Evolutionary conservation across 2,888 invertebrate species (phyloP).

Genomic region (Megaustenia siamemsis): DNA sequence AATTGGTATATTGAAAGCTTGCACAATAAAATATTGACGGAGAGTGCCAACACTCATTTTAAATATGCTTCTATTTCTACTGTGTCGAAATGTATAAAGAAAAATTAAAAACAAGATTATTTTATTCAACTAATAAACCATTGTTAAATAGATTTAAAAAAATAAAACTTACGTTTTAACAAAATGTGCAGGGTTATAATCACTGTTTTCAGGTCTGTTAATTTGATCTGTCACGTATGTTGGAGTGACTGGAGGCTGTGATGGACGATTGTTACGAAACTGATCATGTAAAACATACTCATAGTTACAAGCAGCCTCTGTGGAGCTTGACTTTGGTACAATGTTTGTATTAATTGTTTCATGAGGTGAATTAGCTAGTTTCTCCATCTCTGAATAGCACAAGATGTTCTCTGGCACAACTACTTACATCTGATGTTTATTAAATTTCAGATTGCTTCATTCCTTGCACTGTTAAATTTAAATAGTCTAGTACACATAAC

Average conservation of each 20-base stretch:
- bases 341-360: neutral
- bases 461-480: no score
- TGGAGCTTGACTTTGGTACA: neutral
- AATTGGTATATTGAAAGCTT: no score
- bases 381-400: slow-evolving; percentile 14
- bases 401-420: no score
- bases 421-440: no score
- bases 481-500: no score
- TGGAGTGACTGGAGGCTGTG: neutral
- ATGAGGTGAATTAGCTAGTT: neutral
- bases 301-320: neutral
- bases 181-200: neutral
- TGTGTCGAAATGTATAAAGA: no score
- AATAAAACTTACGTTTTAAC: slow-evolving; percentile 37
- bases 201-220: neutral
- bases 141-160: neutral
- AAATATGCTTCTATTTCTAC: no score
- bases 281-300: slow-evolving; percentile 28
- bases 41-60: no score
- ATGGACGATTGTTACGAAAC: slow-evolving; percentile 43
- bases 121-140: no score
- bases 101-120: no score
- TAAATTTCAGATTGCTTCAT: no score
- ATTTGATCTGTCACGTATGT: neutral
- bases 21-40: no score